Conservation (phyloP, 2,888 invertebrate genomes). For the Kryphioiulus occultus region DNA sequence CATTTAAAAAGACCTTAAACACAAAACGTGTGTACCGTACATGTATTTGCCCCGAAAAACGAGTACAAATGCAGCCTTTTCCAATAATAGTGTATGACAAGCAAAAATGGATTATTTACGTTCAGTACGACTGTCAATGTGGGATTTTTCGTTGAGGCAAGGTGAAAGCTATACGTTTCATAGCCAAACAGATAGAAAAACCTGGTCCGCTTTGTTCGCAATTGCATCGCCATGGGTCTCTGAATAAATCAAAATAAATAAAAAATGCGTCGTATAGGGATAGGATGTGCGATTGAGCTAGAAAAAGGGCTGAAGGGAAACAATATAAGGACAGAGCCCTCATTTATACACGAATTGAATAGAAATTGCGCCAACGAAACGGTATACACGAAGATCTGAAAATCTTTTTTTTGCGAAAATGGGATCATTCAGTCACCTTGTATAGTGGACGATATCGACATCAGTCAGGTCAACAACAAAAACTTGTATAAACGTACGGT, state of each 20-base stretch:
- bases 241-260: slow-evolving; percentile 6
- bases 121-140: not conserved
- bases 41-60: not conserved
- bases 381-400: not conserved
- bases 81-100: not conserved
- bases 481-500: not conserved
- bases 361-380: not conserved
- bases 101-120: not conserved
- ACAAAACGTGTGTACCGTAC: not conserved
- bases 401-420: not conserved
- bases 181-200: not conserved
- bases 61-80: not conserved
- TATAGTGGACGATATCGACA: not conserved
- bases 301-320: not conserved
- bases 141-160: not conserved
- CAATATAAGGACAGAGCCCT: not conserved
- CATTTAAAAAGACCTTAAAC: too few relatives aligned
- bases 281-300: not conserved
- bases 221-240: not conserved
- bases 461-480: not conserved
- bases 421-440: not conserved
- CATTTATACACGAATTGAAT: not conserved
- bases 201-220: not conserved
- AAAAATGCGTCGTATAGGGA: not conserved
- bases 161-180: not conserved